Evolutionary conservation across 2,888 invertebrate genomes (phyloP).

Genomic region (Eristalis tenax): DNA sequence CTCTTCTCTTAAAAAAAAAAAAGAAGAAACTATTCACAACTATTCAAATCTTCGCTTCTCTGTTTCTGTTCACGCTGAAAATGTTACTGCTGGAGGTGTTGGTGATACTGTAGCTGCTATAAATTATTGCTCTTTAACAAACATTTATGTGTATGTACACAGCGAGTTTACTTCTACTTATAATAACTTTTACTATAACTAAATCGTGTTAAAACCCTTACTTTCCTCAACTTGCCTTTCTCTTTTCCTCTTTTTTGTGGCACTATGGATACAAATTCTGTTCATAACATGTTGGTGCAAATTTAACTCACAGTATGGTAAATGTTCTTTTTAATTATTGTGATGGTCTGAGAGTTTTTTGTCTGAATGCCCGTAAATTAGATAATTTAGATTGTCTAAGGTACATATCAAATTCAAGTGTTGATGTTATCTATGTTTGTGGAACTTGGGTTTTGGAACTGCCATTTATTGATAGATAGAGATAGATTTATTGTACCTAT

Average conservation of each 20-base stretch:
- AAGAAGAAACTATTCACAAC: not conserved
- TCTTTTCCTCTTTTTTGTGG: not conserved
- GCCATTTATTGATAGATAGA: too few species aligned
- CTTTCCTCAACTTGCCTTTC: not conserved
- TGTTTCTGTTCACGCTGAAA: not conserved
- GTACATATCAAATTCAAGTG: not conserved
- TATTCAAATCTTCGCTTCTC: not conserved
- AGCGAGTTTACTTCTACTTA: not conserved
- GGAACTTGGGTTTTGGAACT: not conserved
- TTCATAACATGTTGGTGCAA: not conserved
- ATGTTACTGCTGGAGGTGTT: not conserved
- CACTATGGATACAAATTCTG: too few species aligned
- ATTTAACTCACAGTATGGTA: not conserved
- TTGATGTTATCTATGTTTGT: not conserved
- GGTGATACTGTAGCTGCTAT: slow-evolving; percentile 1
- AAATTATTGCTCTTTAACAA: not conserved
- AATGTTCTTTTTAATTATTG: not conserved
- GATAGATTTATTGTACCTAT: too few species aligned
- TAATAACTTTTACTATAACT: too few species aligned
- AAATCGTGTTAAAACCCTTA: not conserved
- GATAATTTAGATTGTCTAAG: too few species aligned
- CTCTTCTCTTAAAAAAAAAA: not conserved
- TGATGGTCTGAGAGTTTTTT: not conserved
- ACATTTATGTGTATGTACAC: not conserved
- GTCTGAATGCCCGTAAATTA: too few species aligned